phyloP scores from a whole-genome alignment of 1,140 invertebrate genomes.

The Brachionus calyciflorus region DNA sequence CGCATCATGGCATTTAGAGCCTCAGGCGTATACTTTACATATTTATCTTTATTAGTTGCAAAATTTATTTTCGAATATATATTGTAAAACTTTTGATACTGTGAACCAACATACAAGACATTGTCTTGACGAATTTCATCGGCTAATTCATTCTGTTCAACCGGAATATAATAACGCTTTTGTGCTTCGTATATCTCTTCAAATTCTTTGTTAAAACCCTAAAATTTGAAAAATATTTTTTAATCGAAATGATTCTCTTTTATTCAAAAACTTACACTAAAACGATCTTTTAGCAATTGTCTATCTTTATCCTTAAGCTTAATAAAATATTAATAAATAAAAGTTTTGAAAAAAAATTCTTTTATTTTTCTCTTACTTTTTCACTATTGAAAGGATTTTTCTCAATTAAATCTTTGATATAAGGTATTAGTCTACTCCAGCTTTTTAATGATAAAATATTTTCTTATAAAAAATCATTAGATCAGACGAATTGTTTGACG shows the following conservation, averaged over 20 bases:
- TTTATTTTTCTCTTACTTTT: too few species aligned
- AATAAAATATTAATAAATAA: background rate
- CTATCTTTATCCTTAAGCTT: constrained; percentile 40
- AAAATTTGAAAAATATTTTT: background rate
- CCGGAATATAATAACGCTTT: constrained; percentile 26
- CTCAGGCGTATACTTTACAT: constrained; percentile 34
- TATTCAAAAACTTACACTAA: background rate
- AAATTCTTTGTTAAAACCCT: constrained; percentile 46
- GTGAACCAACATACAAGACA: constrained; percentile 3
- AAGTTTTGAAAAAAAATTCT: background rate
- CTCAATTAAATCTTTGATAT: constrained; percentile 23
- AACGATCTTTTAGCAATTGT: constrained; percentile 36
- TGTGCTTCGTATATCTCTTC: constrained; percentile 43
- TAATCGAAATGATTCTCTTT: background rate
- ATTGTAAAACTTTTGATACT: constrained; percentile 36
- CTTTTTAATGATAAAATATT: background rate
- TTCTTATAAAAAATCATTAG: too few species aligned
- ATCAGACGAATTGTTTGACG: background rate
- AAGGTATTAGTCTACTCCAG: background rate
- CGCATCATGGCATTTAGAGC: background rate
- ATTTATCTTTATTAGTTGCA: constrained; percentile 45
- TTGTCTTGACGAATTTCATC: constrained; percentile 27
- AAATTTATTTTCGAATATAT: constrained; percentile 8
- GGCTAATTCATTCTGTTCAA: constrained; percentile 14
- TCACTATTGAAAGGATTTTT: constrained; percentile 13